Conservation (phyloP, 2,888 invertebrate genomes). For the Trisateles emortualis region DNA sequence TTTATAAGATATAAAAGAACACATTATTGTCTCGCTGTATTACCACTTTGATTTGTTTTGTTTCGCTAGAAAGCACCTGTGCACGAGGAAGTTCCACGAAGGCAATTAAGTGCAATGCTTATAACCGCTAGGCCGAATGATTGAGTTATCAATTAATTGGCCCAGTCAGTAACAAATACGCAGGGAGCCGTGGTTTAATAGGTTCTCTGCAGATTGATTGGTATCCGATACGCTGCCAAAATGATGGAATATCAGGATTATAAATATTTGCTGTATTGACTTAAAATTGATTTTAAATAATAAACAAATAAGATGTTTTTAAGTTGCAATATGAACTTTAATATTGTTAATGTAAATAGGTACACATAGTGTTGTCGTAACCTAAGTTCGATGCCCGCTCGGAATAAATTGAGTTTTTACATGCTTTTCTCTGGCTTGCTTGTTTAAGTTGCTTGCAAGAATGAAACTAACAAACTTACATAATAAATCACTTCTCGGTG, state of each 20-base stretch:
- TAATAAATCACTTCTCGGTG: too few species aligned
- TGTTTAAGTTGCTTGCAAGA: too few species aligned
- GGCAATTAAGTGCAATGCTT: neutral
- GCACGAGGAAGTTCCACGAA: neutral
- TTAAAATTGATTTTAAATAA: neutral
- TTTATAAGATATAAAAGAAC: too few species aligned
- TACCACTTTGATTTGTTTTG: neutral
- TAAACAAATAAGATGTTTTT: too few species aligned
- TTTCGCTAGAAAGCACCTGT: neutral
- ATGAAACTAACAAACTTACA: too few species aligned
- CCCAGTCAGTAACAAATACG: constrained; percentile 12
- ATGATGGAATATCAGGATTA: constrained; percentile 4
- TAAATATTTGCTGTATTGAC: constrained; percentile 1
- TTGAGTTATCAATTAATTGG: constrained; percentile 10
- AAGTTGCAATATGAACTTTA: too few species aligned
- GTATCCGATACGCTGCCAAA: neutral
- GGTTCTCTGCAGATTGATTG: constrained; percentile 9
- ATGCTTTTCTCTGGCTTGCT: too few species aligned
- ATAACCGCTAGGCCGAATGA: neutral
- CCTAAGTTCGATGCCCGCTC: too few species aligned
- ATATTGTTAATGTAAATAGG: too few species aligned
- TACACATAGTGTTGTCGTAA: too few species aligned
- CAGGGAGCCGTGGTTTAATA: constrained; percentile 12
- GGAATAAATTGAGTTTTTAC: too few species aligned
- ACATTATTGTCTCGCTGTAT: too few species aligned